Base-by-base conservation (phyloP, 2,888 invertebrate genomes). In the Unio delphinus region DNA sequence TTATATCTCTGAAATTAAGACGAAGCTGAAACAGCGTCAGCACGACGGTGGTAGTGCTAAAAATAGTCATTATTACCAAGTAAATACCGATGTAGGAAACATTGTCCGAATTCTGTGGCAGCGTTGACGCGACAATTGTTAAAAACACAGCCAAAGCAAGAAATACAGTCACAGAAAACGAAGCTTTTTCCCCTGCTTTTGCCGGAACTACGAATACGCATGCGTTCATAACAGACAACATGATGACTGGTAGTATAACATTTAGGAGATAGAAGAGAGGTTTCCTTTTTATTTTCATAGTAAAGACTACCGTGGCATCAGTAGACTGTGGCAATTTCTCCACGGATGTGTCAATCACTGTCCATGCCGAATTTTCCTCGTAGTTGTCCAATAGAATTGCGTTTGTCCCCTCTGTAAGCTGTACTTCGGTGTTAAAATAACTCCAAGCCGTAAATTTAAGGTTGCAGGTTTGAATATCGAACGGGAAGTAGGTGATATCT, bases 141-240 rank as follows among this genome's bases (percentile, higher is more conserved):
- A 81, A 57, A 45, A 81, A 81, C 0, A 81, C 78, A 4, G 78
- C 77, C 55, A 81, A 77, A 7, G 81, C 68, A 15, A 81, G 65
- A 34, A 76, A 80, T 15, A 76, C 77, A 3, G 77, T 80, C 15
- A 81, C 77, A 1, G 76, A 68, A 56, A 72, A 81, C 1, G 75
- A 76, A 4, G 74, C 71, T 55, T 78, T 78, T 61, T 81, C 79
- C 4, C 81, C 81, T 15, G 78, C 71, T 15, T 69, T 65, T 11
- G 69, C 76, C 30, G 81, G 81, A 30, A 81, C 62, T 6, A 79
- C 69, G 62, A 80, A 81, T 15, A 77, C 74, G 34, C 77, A 74
- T 7, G 73, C 67, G 58, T 77, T 75, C 28, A 81, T 68, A 15
- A 80, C 23, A 0, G 73, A 75, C 15, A 81, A 64, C 66, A 81